A percentile compares a stretch with the other conserved stretches of the same genome.
phyloP scores from a whole-genome alignment of 2,113 vertebrate species.

The Mungos mungo region DNA sequence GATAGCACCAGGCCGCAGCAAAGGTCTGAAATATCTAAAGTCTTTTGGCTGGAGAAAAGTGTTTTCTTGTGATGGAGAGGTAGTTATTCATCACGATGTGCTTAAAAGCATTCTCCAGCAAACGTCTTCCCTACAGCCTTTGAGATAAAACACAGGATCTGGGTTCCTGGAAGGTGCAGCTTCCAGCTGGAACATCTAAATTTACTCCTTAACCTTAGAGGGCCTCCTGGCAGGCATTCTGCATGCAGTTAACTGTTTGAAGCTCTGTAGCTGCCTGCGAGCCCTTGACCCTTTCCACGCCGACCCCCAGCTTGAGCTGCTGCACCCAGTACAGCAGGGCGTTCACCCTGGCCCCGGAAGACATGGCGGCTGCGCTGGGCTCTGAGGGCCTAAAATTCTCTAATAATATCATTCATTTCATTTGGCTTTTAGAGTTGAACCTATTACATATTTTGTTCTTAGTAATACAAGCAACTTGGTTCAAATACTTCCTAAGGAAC shows the following conservation, averaged over 20 bases:
- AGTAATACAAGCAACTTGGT: not conserved
- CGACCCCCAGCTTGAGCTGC: conserved; percentile 93
- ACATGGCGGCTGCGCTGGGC: conserved; percentile 83
- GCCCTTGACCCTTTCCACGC: conserved; percentile 94
- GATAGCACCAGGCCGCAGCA: not conserved
- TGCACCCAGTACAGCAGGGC: conserved; percentile 91
- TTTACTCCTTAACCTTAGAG: conserved; percentile 82
- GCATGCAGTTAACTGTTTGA: conserved; percentile 91
- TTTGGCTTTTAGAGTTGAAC: not conserved
- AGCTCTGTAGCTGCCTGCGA: conserved; percentile 94
- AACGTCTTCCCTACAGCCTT: not conserved
- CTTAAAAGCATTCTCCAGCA: not conserved
- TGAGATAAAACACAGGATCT: not conserved
- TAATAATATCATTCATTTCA: not conserved
- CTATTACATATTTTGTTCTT: not conserved
- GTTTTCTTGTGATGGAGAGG: not conserved
- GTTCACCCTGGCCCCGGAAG: conserved; percentile 89
- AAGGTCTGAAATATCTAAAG: not conserved
- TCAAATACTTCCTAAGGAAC: not conserved
- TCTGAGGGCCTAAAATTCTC: not conserved
- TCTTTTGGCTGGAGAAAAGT: not conserved
- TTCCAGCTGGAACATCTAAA: conserved; percentile 88
- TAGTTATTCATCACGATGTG: not conserved
- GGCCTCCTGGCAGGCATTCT: conserved; percentile 92
- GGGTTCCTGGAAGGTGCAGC: conserved; percentile 78